A percentile compares a stretch with the other conserved stretches of the same genome.
Evolutionary conservation across 2,113 vertebrate species (phyloP).

Genomic region (Bucco capensis): DNA sequence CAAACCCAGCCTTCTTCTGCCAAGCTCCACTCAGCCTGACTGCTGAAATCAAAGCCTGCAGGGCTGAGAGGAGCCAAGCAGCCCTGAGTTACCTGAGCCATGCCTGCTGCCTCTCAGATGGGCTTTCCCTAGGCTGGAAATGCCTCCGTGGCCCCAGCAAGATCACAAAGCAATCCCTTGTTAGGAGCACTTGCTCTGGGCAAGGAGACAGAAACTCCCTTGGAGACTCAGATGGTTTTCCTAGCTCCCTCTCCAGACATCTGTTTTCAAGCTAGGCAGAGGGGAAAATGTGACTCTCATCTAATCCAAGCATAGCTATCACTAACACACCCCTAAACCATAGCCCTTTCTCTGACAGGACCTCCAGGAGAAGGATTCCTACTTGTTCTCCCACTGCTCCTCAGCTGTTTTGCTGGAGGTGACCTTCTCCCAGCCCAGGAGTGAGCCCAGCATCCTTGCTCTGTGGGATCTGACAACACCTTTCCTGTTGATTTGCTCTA

Average conservation of each 20-base stretch:
- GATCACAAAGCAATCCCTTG: neutral
- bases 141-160: neutral
- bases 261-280: neutral
- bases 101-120: neutral
- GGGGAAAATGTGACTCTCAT: neutral
- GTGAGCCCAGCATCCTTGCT: no score
- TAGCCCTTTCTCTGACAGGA: neutral
- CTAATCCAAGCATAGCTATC: no score
- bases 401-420: neutral
- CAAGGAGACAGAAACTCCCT: neutral
- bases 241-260: neutral
- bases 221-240: neutral
- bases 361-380: neutral
- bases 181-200: neutral
- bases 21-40: neutral
- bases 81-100: neutral
- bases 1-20: conserved; percentile 4
- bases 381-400: neutral
- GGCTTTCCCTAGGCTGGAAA: neutral
- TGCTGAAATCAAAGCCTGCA: neutral
- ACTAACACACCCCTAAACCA: no score
- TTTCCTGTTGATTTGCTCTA: neutral
- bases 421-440: neutral
- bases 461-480: neutral
- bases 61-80: neutral